phyloP scores from a whole-genome alignment of 1,140 invertebrate genomes.

The Penaeus chinensis region DNA sequence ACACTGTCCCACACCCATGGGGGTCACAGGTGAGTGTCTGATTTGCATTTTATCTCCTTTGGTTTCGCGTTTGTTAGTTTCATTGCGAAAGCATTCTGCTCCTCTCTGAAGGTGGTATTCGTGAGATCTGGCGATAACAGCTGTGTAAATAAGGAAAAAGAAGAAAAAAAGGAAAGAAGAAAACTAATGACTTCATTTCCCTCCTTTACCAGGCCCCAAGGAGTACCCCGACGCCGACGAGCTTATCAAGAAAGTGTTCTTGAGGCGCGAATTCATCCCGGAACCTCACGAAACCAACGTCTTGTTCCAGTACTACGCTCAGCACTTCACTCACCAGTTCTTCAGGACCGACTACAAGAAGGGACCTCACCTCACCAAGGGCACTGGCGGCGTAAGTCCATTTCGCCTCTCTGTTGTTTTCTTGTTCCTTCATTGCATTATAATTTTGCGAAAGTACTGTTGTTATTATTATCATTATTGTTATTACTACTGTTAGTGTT shows the following conservation, averaged over 20 bases:
- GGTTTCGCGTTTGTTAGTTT: background rate
- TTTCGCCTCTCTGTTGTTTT: background rate
- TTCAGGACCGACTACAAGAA: slow-evolving; percentile 69
- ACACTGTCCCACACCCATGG: slow-evolving; percentile 70
- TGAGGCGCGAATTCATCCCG: slow-evolving; percentile 67
- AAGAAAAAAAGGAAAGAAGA: background rate
- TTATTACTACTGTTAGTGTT: too few relatives aligned
- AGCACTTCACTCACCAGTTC: slow-evolving; percentile 71
- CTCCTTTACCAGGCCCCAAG: slow-evolving; percentile 21
- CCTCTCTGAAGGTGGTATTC: background rate
- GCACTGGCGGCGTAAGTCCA: slow-evolving; percentile 68
- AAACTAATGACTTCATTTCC: background rate
- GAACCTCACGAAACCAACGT: slow-evolving; percentile 69
- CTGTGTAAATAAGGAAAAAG: background rate
- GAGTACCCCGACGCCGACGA: slow-evolving; percentile 53
- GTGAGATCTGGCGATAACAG: background rate
- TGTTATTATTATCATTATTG: background rate
- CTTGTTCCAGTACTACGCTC: slow-evolving; percentile 69
- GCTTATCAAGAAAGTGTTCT: slow-evolving; percentile 67
- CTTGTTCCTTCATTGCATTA: too few relatives aligned
- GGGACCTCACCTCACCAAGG: slow-evolving; percentile 68
- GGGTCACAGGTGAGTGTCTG: slow-evolving; percentile 61
- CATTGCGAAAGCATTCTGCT: background rate
- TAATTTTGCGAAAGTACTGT: background rate
- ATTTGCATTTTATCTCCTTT: background rate